Evolutionary conservation across 2,888 invertebrate genomes (phyloP).

Genomic region (Rhingia rostrata): DNA sequence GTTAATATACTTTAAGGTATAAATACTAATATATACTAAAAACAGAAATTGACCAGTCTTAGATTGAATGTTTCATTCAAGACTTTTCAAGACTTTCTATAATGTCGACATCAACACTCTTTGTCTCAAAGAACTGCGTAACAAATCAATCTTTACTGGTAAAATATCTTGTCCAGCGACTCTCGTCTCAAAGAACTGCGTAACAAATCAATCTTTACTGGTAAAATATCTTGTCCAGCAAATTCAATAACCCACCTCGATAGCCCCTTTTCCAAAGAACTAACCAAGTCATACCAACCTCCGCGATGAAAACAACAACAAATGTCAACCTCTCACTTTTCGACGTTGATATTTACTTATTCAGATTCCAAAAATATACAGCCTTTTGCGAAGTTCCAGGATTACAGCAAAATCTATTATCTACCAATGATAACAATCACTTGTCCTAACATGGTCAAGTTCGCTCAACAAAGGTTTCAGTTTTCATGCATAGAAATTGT

Average conservation of each 20-base stretch:
- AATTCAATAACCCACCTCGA: background rate
- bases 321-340: background rate
- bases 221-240: too few species aligned
- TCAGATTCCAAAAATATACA: conserved; percentile 30
- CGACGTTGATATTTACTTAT: conserved; percentile 51
- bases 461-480: background rate
- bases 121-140: too few species aligned
- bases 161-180: too few species aligned
- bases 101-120: too few species aligned
- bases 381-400: conserved; percentile 26
- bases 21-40: too few species aligned
- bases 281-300: background rate
- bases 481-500: conserved; percentile 38
- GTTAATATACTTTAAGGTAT: too few species aligned
- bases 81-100: too few species aligned
- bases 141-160: too few species aligned
- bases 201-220: too few species aligned
- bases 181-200: too few species aligned
- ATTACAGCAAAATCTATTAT: conserved; percentile 58
- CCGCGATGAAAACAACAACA: background rate
- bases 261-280: background rate
- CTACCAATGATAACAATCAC: conserved; percentile 45
- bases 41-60: too few species aligned
- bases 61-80: too few species aligned
- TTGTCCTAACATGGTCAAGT: conserved; percentile 5